Percentiles rank a stretch among this genome's conserved stretches.
These are phyloP conservation scores for Imbricaverruca yamaguchii DNA, from an alignment of 2,888 invertebrate genomes.

Conservation along the genomic window DNA sequence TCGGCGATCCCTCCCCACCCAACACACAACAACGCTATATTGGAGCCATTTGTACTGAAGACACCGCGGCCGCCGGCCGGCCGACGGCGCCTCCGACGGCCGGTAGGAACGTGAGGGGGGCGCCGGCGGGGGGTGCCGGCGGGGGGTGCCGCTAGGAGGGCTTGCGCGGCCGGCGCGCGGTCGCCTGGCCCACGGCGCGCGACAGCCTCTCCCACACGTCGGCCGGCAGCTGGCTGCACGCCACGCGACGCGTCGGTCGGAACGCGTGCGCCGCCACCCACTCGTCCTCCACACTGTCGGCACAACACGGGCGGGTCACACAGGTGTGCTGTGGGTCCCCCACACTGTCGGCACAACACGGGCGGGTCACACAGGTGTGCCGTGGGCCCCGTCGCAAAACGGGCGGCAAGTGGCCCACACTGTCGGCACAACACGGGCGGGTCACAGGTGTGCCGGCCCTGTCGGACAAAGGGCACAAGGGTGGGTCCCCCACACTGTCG, in stretches of 20 bases:
- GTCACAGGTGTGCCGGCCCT: constrained; percentile 41
- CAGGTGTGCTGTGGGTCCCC: background rate
- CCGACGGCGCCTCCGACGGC: constrained; percentile 55
- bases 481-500: constrained; percentile 90
- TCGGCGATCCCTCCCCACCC: too few species aligned
- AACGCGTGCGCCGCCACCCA: background rate
- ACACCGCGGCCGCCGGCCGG: background rate
- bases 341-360: background rate
- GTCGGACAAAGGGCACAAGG: constrained; percentile 87
- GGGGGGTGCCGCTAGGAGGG: constrained; percentile 65
- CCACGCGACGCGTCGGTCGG: background rate
- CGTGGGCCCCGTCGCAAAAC: constrained; percentile 65
- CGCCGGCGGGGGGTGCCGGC: constrained; percentile 63
- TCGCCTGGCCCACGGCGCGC: constrained; percentile 79
- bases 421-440: too few species aligned
- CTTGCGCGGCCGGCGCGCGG: constrained; percentile 46
- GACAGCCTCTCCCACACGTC: constrained; percentile 94
- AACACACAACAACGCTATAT: too few species aligned
- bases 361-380: background rate
- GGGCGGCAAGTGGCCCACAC: constrained; percentile 53
- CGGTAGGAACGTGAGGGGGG: constrained; percentile 70
- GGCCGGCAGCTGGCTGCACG: constrained; percentile 77
- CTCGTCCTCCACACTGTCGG: constrained; percentile 81
- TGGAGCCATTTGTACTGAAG: background rate
- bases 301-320: constrained; percentile 81